Base-by-base conservation (phyloP, 2,888 invertebrate genomes). In the Papilio gigon region DNA sequence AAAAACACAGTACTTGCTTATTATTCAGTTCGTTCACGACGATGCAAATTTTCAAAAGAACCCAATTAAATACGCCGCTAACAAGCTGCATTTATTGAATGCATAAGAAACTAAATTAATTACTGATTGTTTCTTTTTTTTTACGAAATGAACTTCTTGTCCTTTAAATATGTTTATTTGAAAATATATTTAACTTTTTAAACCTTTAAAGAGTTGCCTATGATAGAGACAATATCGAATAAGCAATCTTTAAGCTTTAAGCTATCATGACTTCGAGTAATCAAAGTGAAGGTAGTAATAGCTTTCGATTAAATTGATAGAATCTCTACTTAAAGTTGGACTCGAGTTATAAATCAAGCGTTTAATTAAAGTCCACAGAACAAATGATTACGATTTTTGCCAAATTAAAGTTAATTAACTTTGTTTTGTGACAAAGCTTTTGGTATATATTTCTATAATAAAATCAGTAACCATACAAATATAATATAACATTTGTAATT, bases 391-490 rank as follows among this genome's bases (percentile, higher is more conserved):
- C 47, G 47, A 68, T 64, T 63, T 68, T 64, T 64, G 37, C 30
- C 68, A 58, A 68, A 68, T 68, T 64, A 59, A 64, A 42, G 37
- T 37, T 56, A 64, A 68, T 68, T 68, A 63, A 44, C 68, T 63
- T 63, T 47, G 37, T 68, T 68, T 58, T 59, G 17, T 58, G 63
- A 68, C 58, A 68, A 68, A 68, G 30, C 58, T 58, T 47, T 35
- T 22, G 68, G 63, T 68, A 9, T 58, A 35, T 47, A 59, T 33
- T 59, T 35, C 35, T 12, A 3, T 5, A 33, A 56, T n/a, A n/a
- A n/a, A n/a, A n/a, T n/a, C n/a, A n/a, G n/a, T n/a, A n/a, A n/a
- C n/a, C n/a, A n/a, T n/a, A n/a, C n/a, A n/a, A n/a, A n/a, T n/a
- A n/a, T n/a, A n/a, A n/a, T n/a, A n/a, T n/a, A n/a, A n/a, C n/a